phyloP scores from a whole-genome alignment of 2,797 vertebrate genomes.

The Poecile montanus region DNA sequence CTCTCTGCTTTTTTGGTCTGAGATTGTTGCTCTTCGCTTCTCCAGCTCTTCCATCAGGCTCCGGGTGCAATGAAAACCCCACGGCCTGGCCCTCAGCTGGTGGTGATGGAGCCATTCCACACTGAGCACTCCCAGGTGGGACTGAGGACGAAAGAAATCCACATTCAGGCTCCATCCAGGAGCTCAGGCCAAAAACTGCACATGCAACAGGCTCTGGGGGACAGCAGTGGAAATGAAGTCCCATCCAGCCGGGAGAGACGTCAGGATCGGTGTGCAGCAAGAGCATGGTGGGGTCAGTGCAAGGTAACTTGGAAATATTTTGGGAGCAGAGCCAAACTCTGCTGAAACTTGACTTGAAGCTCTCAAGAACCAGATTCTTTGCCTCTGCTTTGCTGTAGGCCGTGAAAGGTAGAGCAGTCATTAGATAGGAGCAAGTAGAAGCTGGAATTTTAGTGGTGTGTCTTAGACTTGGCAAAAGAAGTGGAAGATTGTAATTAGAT shows the following conservation, averaged over 20 bases:
- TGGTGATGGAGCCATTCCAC: background rate
- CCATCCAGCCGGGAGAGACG: background rate
- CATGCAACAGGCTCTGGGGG: background rate
- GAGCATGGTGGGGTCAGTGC: background rate
- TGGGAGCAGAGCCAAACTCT: background rate
- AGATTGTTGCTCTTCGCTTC: background rate
- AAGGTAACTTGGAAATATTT: background rate
- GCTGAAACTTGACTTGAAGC: constrained; percentile 13
- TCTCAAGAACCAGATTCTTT: constrained; percentile 7
- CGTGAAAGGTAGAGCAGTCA: background rate
- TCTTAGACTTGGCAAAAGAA: background rate
- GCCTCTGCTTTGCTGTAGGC: background rate
- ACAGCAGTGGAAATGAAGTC: background rate
- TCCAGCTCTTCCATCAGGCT: background rate
- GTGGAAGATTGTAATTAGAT: background rate
- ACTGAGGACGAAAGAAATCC: background rate
- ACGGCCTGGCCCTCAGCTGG: background rate
- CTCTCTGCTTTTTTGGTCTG: background rate
- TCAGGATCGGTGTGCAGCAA: accelerated
- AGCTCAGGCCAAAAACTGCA: background rate
- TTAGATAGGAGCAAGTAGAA: constrained; percentile 8
- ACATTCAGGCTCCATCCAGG: background rate
- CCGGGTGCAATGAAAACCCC: background rate
- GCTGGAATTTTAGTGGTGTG: background rate
- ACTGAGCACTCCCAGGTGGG: background rate